Evolutionary conservation across 2,113 vertebrate genomes (phyloP).

Genomic region (Platichthys flesus): DNA sequence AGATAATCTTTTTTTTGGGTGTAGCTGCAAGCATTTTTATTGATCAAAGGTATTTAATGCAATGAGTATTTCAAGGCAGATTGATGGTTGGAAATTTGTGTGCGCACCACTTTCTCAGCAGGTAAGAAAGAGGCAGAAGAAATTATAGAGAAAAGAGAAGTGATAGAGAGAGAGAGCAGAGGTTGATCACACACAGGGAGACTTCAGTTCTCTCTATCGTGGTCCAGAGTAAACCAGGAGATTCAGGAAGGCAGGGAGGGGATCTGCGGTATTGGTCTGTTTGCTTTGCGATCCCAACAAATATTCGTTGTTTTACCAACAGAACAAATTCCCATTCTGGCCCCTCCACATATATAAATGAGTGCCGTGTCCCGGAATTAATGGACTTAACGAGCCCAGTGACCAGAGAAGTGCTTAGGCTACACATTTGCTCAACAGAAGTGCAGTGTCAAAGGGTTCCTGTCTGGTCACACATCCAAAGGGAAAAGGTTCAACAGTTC

Average conservation of each 20-base stretch:
- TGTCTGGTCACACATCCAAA: constrained; percentile 82
- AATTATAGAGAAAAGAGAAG: constrained; percentile 4
- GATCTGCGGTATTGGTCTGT: constrained; percentile 68
- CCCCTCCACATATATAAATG: constrained; percentile 80
- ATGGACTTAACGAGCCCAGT: constrained; percentile 82
- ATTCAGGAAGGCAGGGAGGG: constrained; percentile 57
- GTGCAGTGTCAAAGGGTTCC: constrained; percentile 84
- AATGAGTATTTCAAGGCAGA: constrained; percentile 24
- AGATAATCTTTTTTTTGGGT: constrained; percentile 32
- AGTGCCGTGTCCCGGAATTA: constrained; percentile 83
- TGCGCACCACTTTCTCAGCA: constrained; percentile 1
- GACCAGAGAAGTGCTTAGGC: constrained; percentile 84
- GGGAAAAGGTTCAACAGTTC: constrained; percentile 85
- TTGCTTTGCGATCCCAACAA: constrained; percentile 79
- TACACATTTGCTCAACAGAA: constrained; percentile 81
- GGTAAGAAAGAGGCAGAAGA: constrained; percentile 8
- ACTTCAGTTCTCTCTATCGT: constrained; percentile 27
- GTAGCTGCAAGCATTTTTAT: constrained; percentile 32
- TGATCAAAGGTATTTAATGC: constrained; percentile 25
- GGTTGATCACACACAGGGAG: constrained; percentile 9
- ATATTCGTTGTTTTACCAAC: constrained; percentile 86
- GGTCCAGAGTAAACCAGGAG: constrained; percentile 49
- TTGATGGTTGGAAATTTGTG: neutral
- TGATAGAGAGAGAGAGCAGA: constrained; percentile 6
- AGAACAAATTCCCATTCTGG: constrained; percentile 84